Evolutionary conservation across 2,113 vertebrate species (phyloP).

Genomic region (Gnathonemus echidnorhynchus): DNA sequence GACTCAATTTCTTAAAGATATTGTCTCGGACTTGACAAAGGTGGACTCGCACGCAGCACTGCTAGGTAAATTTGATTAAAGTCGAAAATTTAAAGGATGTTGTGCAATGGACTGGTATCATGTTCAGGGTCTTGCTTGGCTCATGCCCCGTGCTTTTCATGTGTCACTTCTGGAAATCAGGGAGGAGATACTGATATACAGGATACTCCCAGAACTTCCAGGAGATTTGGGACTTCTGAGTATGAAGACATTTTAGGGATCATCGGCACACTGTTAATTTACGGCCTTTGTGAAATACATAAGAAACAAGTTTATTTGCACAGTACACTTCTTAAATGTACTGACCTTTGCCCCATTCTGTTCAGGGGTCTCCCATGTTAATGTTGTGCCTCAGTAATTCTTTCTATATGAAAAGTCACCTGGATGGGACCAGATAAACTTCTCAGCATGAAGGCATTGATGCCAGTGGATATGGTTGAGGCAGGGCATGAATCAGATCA

Average conservation of each 20-base stretch:
- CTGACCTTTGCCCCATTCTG: not conserved
- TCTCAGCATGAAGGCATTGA: not conserved
- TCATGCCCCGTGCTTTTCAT: too few relatives aligned
- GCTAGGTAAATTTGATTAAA: not conserved
- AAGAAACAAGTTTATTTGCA: not conserved
- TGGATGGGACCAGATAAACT: not conserved
- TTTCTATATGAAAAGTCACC: not conserved
- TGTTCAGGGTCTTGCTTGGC: too few relatives aligned
- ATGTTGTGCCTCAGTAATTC: not conserved
- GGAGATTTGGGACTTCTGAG: not conserved
- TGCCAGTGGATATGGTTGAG: not conserved
- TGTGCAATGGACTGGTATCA: too few relatives aligned
- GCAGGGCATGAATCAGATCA: not conserved
- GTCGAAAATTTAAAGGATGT: too few relatives aligned
- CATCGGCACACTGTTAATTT: not conserved
- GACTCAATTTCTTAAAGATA: not conserved
- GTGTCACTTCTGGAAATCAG: not conserved
- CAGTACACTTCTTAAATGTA: not conserved
- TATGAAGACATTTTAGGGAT: not conserved
- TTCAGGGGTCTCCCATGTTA: not conserved
- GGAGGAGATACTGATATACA: not conserved
- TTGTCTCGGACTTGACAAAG: not conserved
- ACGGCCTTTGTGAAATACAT: not conserved
- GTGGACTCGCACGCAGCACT: not conserved
- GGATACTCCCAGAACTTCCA: not conserved